These are phyloP conservation scores for Halotydeus destructor DNA, from an alignment of 1,140 invertebrate genomes.

Conservation along the genomic window DNA sequence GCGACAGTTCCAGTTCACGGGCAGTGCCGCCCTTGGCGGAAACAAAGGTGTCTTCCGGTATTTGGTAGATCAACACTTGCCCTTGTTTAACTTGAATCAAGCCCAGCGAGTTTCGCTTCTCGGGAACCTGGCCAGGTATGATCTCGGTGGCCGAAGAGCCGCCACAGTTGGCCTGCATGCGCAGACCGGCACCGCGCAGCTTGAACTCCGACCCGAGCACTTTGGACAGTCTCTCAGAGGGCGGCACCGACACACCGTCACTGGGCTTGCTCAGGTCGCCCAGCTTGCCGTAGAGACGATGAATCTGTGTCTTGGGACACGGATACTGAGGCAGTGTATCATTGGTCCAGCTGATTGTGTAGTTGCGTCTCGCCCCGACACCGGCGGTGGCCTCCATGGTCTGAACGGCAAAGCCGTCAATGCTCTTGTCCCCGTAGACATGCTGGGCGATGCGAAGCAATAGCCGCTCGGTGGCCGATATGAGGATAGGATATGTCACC, in stretches of 20 bases:
- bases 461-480: constrained; percentile 23
- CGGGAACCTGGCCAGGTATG: too few species aligned
- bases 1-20: constrained; percentile 1
- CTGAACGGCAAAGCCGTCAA: constrained; percentile 35
- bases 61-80: constrained; percentile 4
- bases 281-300: constrained; percentile 1
- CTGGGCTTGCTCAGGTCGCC: not conserved
- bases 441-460: constrained; percentile 40
- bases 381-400: too few species aligned
- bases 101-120: too few species aligned
- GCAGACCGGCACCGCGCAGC: not conserved
- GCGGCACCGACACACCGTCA: not conserved
- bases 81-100: too few species aligned
- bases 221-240: not conserved
- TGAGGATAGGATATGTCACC: constrained; percentile 32
- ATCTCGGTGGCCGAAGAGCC: not conserved
- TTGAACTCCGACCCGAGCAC: not conserved
- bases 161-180: not conserved
- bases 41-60: constrained; percentile 9
- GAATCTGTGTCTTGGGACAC: constrained; percentile 29
- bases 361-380: constrained; percentile 7
- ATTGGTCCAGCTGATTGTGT: constrained; percentile 50
- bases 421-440: constrained; percentile 47
- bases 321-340: constrained; percentile 45
- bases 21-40: not conserved